phyloP scores from a whole-genome alignment of 2,113 vertebrate genomes.

The Paratilapia polleni region DNA sequence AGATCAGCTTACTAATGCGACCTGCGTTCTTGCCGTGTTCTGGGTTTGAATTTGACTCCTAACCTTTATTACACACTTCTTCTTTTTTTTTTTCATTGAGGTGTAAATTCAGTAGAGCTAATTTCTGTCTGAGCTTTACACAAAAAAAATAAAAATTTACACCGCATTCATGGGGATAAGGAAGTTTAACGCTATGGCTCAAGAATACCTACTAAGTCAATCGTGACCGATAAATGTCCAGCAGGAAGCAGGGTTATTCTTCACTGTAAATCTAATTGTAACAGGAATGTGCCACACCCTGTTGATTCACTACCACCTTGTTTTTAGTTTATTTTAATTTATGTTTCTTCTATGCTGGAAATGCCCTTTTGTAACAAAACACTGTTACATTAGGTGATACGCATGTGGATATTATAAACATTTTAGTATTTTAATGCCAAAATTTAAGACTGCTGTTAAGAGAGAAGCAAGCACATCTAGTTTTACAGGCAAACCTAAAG shows the following conservation, averaged over 20 bases:
- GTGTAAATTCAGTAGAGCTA: constrained; percentile 14
- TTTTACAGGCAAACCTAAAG: background rate
- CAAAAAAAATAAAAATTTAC: background rate
- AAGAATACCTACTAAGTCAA: constrained; percentile 34
- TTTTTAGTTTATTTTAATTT: background rate
- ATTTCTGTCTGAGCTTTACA: background rate
- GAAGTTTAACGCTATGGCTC: background rate
- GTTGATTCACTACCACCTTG: background rate
- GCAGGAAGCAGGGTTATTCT: constrained; percentile 15
- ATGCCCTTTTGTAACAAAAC: background rate
- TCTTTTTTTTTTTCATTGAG: constrained; percentile 1
- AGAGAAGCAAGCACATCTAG: background rate
- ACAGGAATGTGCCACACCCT: background rate
- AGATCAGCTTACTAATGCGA: background rate
- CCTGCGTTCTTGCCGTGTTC: background rate
- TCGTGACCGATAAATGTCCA: background rate
- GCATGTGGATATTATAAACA: background rate
- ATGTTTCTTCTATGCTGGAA: background rate
- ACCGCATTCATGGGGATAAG: background rate
- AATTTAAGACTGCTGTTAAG: background rate
- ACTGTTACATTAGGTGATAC: background rate
- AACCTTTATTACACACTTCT: background rate
- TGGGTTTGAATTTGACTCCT: constrained; percentile 21
- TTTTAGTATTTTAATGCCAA: background rate
- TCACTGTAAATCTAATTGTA: constrained; percentile 36